Evolutionary conservation across 2,888 invertebrate genomes (phyloP), one percentile per base, ranked within the genome.

Genomic region (Drosophila suboccidentalis): DNA sequence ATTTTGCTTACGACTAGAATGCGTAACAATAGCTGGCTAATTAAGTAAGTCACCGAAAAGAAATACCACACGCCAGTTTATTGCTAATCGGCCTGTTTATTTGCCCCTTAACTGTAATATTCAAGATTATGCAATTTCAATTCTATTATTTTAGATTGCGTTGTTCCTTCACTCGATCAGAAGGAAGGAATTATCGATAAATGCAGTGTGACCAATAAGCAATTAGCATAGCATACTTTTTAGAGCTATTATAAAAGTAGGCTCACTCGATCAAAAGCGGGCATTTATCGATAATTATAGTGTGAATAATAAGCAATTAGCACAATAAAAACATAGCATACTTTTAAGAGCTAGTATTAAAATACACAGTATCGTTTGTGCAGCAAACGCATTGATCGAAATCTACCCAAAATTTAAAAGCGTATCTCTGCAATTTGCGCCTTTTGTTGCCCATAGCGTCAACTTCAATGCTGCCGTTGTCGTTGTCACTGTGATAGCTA

Each of bases 381-480:
- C n/a, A 54, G 15, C 22, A 22, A 55, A 44, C 46, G 22, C 63
- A 62, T 55, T 66, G 73, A 77, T 57, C 73, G 38, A 55, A 65
- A 73, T 73, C 65, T 49, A 19, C 26, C 8, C 29, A 8, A 53
- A 73, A 77, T 63, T 73, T 58, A 63, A 66, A 58, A 62, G 62
- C 59, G 55, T 69, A 77, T 77, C 69, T 77, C 69, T 66, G 63
- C 69, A 77, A 69, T 77, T 77, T 77, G 66, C 65, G 73, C 69
- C 60, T 77, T 76, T 76, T 76, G 69, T 62, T 62, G 55, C 50
- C 57, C 50, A 50, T 13, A 29, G 47, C 61, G 51, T 66, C 71
- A 71, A 60, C 65, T 58, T 65, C 54, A 62, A 62, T 34, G 60
- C 22, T 49, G 39, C 3, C 41, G 38, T 29, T 50, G 55, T 43